These are phyloP conservation scores for Ficedula albicollis DNA, from an alignment of 2,797 vertebrate genomes.

Conservation along the genomic window DNA sequence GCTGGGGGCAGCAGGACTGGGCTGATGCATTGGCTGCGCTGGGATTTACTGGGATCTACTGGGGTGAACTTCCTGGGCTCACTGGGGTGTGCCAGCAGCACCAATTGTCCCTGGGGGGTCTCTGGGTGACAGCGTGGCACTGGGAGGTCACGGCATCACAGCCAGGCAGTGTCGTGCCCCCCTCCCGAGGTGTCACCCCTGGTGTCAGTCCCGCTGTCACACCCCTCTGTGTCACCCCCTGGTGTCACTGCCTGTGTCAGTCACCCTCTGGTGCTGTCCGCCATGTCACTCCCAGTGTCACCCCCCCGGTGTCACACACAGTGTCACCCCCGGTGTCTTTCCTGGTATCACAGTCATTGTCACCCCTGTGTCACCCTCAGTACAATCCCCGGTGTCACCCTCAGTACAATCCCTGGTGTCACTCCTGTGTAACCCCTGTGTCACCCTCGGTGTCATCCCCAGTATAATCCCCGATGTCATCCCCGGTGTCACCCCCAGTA, in stretches of 20 bases:
- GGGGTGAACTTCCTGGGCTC: not conserved
- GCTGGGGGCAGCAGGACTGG: not conserved
- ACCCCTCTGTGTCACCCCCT: not conserved
- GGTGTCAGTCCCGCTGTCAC: not conserved
- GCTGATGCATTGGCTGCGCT: not conserved
- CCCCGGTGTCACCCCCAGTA: too few relatives aligned
- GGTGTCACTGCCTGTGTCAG: not conserved
- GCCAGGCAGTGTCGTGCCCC: rapidly evolving
- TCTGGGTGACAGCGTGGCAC: not conserved
- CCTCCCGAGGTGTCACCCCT: not conserved
- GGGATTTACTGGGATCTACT: not conserved
- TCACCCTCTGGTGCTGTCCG: not conserved
- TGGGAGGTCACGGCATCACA: not conserved
- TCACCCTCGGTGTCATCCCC: too few relatives aligned
- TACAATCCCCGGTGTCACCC: not conserved
- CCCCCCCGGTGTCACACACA: too few relatives aligned
- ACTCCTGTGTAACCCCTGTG: too few relatives aligned
- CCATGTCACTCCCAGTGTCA: not conserved
- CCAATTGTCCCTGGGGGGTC: not conserved
- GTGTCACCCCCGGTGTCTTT: not conserved
- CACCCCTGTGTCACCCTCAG: too few relatives aligned
- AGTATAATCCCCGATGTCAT: too few relatives aligned
- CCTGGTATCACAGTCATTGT: too few relatives aligned
- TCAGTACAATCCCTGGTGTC: too few relatives aligned
- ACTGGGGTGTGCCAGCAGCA: not conserved